These are phyloP conservation scores for Bombus waltoni DNA, from an alignment of 1,140 invertebrate genomes.

Conservation along the genomic window DNA sequence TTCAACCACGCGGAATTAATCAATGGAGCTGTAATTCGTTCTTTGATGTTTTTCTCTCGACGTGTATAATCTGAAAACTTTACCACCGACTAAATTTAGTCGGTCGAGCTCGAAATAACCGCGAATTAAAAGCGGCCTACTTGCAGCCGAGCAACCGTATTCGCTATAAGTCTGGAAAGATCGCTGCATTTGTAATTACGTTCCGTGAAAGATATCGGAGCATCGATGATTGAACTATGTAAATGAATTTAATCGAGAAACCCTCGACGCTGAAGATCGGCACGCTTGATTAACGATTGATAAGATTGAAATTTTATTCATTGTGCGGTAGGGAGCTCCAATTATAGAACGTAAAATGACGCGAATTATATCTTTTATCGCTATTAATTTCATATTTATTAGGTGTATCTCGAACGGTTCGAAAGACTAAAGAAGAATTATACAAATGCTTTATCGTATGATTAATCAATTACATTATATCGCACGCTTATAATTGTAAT, in stretches of 20 bases:
- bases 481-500: too few relatives aligned
- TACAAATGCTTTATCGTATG: too few relatives aligned
- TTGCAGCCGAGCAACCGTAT: too few relatives aligned
- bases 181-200: neutral
- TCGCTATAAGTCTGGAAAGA: neutral
- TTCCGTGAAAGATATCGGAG: neutral
- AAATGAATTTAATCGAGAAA: neutral
- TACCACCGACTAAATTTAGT: neutral
- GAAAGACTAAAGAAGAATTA: too few relatives aligned
- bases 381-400: neutral
- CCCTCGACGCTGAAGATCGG: neutral
- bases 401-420: too few relatives aligned
- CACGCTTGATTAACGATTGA: neutral
- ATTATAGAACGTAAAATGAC: neutral
- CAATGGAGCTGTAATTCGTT: neutral
- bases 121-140: neutral
- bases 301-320: neutral
- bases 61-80: neutral
- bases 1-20: conserved; percentile 12
- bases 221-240: neutral
- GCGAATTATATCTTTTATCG: neutral
- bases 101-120: neutral
- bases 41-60: neutral
- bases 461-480: too few relatives aligned
- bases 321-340: neutral